Evolutionary conservation across 2,888 invertebrate species (phyloP), one percentile per base, ranked within the genome.

Genomic region (Drosophila demipolita): DNA sequence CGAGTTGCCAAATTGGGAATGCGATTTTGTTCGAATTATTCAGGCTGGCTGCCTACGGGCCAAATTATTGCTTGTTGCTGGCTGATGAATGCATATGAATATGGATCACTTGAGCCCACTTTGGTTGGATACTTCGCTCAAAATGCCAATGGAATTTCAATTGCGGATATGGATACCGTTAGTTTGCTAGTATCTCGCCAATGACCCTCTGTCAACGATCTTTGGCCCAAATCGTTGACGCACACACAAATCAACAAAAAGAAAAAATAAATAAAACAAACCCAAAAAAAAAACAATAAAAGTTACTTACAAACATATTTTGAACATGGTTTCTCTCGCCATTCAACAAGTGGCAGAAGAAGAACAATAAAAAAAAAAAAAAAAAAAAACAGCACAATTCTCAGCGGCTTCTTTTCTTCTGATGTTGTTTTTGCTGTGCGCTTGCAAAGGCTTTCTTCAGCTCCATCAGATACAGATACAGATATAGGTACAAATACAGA

Each of bases 191-290:
- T 29, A 23, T 45, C 54, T 54, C 54, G 66, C 52, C 62, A 62
- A 32, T 45, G 65, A 66, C 66, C 78, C 73, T 70, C 78, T 83
- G 80, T 82, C 78, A 84, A 82, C 82, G 82, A 84, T 80, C 80
- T 82, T 84, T 78, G 82, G 48, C 65, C 85, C 72, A 82, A 75
- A 82, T 82, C 73, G 60, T 73, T 75, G 63, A 63, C 60, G 68
- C 61, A 66, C 52, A 59, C 66, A 75, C 75, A 80, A 81, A 78
- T 68, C 60, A 66, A 73, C 55, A 67, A 63, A 68, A 58, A 67
- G 66, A 64, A 66, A 26, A 75, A 61, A 40, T 36, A 26, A 5
- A 32, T 23, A 45, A 53, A n/a, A 45, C 15, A 11, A 42, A 38
- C 23, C 32, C 23, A 42, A 48, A 20, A 12, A 20, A 23, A 45